A percentile compares a stretch with the other conserved stretches of the same genome.
These are phyloP conservation scores for Rhyzopertha dominica DNA, from an alignment of 1,140 invertebrate genomes.

Conservation along the genomic window DNA sequence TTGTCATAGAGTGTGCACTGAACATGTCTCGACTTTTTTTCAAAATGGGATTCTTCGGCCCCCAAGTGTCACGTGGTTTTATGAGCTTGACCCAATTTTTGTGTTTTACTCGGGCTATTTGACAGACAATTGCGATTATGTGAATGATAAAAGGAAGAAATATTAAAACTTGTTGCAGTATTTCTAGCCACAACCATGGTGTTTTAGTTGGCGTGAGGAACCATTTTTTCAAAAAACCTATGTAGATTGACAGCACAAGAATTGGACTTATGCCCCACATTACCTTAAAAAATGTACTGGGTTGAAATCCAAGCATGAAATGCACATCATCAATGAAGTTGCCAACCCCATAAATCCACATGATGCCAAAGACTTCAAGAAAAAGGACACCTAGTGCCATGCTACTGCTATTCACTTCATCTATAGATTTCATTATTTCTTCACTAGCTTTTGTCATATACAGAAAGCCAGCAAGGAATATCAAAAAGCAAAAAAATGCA, in stretches of 20 bases:
- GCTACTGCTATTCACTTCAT: too few species aligned
- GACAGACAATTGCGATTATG: neutral
- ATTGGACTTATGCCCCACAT: slow-evolving; percentile 1
- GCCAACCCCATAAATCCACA: slow-evolving; percentile 7
- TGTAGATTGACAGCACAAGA: neutral
- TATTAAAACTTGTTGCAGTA: too few species aligned
- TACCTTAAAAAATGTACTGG: slow-evolving; percentile 1
- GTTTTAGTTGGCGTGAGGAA: neutral
- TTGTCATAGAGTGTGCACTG: slow-evolving; percentile 11
- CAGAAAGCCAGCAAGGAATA: too few species aligned
- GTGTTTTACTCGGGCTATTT: neutral
- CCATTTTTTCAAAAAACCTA: slow-evolving; percentile 1
- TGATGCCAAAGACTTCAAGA: too few species aligned
- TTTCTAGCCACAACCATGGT: neutral
- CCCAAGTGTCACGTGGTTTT: slow-evolving; percentile 1
- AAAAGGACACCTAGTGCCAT: too few species aligned
- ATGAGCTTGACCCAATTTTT: neutral
- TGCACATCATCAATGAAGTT: slow-evolving; percentile 13
- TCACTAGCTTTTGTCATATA: too few species aligned
- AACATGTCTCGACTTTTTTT: slow-evolving; percentile 13
- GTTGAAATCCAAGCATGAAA: slow-evolving; percentile 14
- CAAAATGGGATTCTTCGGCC: slow-evolving; percentile 5
- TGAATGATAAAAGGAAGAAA: too few species aligned
- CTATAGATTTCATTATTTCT: too few species aligned
- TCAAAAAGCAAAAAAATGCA: too few species aligned